Conservation (phyloP, 2,888 invertebrate species). For the Euzophera pinguis region DNA sequence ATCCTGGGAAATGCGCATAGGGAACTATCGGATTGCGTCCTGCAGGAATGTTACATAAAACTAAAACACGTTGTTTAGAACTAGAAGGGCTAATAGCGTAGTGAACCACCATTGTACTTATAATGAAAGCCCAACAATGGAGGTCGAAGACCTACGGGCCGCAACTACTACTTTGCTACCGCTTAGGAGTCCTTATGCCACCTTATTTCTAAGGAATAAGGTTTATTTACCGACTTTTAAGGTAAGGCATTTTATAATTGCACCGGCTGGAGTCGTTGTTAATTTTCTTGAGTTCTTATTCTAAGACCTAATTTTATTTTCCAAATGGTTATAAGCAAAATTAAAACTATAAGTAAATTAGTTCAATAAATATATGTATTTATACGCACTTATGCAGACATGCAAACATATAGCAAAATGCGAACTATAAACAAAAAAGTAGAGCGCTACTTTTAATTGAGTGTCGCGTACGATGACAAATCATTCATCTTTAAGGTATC, state of each 20-base stretch:
- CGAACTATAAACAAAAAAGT: no score
- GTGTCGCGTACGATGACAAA: no score
- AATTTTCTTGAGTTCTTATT: no score
- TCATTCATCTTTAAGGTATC: no score
- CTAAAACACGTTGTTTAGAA: constrained; percentile 7
- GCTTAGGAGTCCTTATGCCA: constrained; percentile 22
- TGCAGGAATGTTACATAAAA: constrained; percentile 7
- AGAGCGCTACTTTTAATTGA: no score
- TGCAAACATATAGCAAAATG: no score
- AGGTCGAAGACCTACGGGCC: constrained; percentile 71
- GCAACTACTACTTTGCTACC: constrained; percentile 49
- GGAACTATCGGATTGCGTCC: constrained; percentile 10
- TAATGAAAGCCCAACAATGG: constrained; percentile 69
- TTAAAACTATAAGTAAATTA: background rate
- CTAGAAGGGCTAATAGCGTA: constrained; percentile 30
- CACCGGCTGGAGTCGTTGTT: constrained; percentile 10
- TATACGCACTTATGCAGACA: no score
- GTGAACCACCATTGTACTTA: constrained; percentile 53
- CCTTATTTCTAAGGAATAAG: constrained; percentile 29
- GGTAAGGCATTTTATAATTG: constrained; percentile 12
- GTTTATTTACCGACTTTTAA: constrained; percentile 18
- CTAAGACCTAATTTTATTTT: no score
- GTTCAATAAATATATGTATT: background rate
- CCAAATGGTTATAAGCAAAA: background rate
- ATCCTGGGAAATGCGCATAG: constrained; percentile 1